Evolutionary conservation across 2,888 invertebrate species (phyloP).

Genomic region (Eupelmus urozonus): DNA sequence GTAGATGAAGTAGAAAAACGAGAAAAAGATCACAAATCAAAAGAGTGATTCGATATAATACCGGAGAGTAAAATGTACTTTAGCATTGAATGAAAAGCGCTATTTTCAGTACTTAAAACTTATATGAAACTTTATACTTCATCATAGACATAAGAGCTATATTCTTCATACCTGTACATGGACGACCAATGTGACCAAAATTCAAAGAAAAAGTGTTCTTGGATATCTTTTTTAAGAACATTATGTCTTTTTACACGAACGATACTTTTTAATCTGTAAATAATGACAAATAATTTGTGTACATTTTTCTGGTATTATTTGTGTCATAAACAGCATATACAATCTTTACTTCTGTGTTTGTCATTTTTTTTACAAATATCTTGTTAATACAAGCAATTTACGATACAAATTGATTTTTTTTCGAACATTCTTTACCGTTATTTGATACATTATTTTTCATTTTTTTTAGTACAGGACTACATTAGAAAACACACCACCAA

Average conservation of each 20-base stretch:
- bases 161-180: conserved; percentile 15
- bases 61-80: background rate
- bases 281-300: conserved; percentile 45
- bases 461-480: conserved; percentile 2
- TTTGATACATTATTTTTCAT: conserved; percentile 9
- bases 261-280: conserved; percentile 41
- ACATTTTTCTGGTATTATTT: conserved; percentile 50
- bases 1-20: background rate
- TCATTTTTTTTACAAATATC: conserved; percentile 40
- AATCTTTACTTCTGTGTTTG: conserved; percentile 29
- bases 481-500: conserved; percentile 20
- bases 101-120: conserved; percentile 36
- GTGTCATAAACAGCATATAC: conserved; percentile 49
- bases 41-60: conserved; percentile 19
- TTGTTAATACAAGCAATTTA: conserved; percentile 24
- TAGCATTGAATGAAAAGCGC: conserved; percentile 28
- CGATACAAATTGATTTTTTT: conserved; percentile 1
- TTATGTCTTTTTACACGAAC: conserved; percentile 20
- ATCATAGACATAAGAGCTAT: conserved; percentile 28
- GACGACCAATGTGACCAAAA: conserved; percentile 46
- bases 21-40: conserved; percentile 28
- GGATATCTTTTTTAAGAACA: conserved; percentile 30
- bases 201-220: conserved; percentile 30
- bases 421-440: conserved; percentile 3
- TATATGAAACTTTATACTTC: conserved; percentile 26